phyloP scores from a whole-genome alignment of 2,888 invertebrate genomes.

The Abscondita cerata region DNA sequence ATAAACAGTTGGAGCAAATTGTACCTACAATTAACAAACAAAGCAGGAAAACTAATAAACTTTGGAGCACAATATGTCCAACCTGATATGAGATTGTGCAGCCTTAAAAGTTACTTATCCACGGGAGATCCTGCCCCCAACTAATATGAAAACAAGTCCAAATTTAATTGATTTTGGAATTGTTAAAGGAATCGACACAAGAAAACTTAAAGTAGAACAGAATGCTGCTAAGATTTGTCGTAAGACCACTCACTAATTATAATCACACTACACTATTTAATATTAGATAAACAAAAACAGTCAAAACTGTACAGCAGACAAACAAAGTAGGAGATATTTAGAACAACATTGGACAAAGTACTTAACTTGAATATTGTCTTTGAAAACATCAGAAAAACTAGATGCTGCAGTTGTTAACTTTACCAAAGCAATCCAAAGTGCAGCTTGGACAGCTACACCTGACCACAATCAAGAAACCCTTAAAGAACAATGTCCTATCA shows the following conservation, averaged over 20 bases:
- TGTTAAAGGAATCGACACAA: neutral
- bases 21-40: too few species aligned
- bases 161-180: too few species aligned
- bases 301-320: too few species aligned
- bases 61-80: neutral
- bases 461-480: neutral
- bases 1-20: too few species aligned
- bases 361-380: neutral
- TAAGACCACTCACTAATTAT: neutral
- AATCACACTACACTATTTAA: too few species aligned
- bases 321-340: neutral
- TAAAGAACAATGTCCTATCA: constrained; percentile 5
- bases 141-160: neutral
- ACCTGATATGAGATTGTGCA: neutral
- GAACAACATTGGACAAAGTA: neutral
- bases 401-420: neutral
- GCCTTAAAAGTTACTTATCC: neutral
- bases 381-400: neutral
- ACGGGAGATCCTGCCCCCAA: neutral
- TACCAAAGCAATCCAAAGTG: neutral
- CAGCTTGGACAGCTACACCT: neutral
- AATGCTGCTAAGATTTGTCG: neutral
- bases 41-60: too few species aligned
- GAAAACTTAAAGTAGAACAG: neutral
- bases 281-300: too few species aligned